These are phyloP conservation scores for Bathynomus jamesi DNA, from an alignment of 1,140 invertebrate genomes.

Conservation along the genomic window DNA sequence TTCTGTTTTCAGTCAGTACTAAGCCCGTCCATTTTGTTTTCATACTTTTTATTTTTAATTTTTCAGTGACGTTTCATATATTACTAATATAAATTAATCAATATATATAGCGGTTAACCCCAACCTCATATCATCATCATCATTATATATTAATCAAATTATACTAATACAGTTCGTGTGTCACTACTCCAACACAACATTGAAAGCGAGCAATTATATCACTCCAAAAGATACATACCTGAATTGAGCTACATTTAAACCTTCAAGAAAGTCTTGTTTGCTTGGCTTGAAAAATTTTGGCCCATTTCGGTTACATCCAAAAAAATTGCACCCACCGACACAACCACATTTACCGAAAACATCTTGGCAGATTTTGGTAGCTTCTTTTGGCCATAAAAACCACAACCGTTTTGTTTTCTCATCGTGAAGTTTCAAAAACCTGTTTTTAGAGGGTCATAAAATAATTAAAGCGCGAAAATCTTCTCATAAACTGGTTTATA, in stretches of 20 bases:
- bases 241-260: constrained; percentile 69
- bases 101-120: no score
- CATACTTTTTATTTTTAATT: no score
- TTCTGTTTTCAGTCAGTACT: background rate
- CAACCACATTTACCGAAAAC: constrained; percentile 80
- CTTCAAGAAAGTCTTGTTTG: constrained; percentile 66
- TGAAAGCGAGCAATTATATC: no score
- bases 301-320: constrained; percentile 81
- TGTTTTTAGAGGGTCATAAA: constrained; percentile 32
- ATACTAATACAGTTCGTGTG: no score
- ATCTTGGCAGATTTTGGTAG: constrained; percentile 45
- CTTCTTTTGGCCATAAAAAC: constrained; percentile 78
- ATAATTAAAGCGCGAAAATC: no score
- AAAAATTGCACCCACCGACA: constrained; percentile 88
- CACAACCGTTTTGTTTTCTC: constrained; percentile 76
- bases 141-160: no score
- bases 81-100: no score
- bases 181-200: no score
- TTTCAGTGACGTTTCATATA: no score
- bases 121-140: no score
- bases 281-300: constrained; percentile 77
- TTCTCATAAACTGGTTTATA: no score
- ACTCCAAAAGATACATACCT: constrained; percentile 46
- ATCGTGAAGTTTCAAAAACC: constrained; percentile 82
- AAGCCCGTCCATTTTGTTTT: no score